Base-by-base conservation (phyloP, 2,797 vertebrate species). In the Oryzias sinensis region DNA sequence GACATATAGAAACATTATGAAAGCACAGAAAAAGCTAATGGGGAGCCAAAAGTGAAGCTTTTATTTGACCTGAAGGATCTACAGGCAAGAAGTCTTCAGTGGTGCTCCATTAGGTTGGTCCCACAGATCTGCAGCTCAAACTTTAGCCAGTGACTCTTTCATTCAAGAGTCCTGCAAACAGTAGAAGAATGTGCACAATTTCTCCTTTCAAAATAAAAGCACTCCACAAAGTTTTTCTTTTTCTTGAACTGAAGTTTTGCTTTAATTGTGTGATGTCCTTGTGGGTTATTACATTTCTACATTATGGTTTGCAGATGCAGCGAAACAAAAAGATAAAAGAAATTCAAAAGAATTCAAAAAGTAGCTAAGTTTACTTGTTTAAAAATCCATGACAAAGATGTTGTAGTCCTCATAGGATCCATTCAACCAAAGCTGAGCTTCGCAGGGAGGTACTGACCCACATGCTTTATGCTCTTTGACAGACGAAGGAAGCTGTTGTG, bases 51-150 rank as follows among this genome's bases (percentile, higher is more conserved):
- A 42, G 41, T 54, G 52, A 65, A 52, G 37, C 22, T 46, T 20
- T 3, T 9, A 14, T 81, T 50, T 69, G 68, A 81, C 82, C 76
- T 64, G 0, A 20, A 63, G 44, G 57, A 59, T 68, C 81, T 56
- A 68, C 81, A 79, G 75, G 63, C 53, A 62, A 22, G 74, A 65
- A 7, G 33, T 14, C 52, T 43, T 52, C 75, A 14, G 16, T 14
- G 62, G 48, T 40, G 70, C 61, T 78, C 59, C 59, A 51, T 77
- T 70, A 84, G 76, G 59, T 62, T 80, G 74, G 81, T 76, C 76
- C 58, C 72, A 62, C 59, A 82, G 72, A 84, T 84, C 51, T 70
- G 61, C 67, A 66, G 77, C 82, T 83, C 70, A 62, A 56, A 71
- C 73, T 70, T 52, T 59, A 68, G 59, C 46, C 60, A 40, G 27